Evolutionary conservation across 1,140 invertebrate species (phyloP).

Genomic region (Wiebesia pumilae): DNA sequence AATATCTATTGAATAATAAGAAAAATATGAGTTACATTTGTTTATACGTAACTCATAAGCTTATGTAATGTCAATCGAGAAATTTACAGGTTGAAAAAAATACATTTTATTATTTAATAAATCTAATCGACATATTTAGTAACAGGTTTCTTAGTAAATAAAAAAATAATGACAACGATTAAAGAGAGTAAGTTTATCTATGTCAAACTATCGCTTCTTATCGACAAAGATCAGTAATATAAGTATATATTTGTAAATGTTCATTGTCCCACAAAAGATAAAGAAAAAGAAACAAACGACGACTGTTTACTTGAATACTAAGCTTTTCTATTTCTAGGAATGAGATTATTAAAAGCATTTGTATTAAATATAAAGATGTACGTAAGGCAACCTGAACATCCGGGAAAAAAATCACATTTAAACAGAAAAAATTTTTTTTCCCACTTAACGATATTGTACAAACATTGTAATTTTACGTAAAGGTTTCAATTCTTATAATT

Average conservation of each 20-base stretch:
- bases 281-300: not conserved
- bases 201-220: not conserved
- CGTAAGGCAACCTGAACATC: not conserved
- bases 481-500: too few relatives aligned
- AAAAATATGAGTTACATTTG: too few relatives aligned
- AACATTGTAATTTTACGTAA: too few relatives aligned
- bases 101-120: not conserved
- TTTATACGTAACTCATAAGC: too few relatives aligned
- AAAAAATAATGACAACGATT: not conserved
- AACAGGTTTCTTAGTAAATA: not conserved
- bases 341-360: not conserved
- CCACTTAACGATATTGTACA: too few relatives aligned
- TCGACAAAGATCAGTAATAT: not conserved
- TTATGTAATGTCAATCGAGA: too few relatives aligned
- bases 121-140: not conserved
- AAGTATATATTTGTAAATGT: not conserved
- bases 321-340: not conserved
- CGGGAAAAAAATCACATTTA: not conserved
- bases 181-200: not conserved
- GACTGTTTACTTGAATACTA: not conserved
- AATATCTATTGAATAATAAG: too few relatives aligned
- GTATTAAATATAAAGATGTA: not conserved
- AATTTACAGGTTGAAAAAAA: not conserved
- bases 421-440: too few relatives aligned
- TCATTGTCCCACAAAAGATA: not conserved